phyloP scores from a whole-genome alignment of 2,113 vertebrate species.

The Rafetus swinhoei region DNA sequence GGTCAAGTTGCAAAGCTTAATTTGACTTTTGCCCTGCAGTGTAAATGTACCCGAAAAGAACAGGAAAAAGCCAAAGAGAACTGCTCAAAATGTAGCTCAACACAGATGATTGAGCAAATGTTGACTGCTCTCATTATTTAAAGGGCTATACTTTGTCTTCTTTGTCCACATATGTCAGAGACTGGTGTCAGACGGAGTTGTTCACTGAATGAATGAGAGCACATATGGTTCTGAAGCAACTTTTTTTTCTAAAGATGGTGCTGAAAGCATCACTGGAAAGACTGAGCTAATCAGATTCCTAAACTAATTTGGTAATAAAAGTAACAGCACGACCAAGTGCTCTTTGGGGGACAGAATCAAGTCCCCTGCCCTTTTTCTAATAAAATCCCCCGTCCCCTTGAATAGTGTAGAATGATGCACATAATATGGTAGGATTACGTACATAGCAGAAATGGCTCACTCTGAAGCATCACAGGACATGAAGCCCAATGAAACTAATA shows the following conservation, averaged over 20 bases:
- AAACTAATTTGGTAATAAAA: neutral
- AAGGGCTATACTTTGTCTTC: neutral
- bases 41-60: neutral
- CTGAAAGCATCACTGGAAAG: neutral
- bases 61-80: neutral
- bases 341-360: neutral
- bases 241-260: neutral
- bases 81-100: slow-evolving; percentile 22
- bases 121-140: neutral
- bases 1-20: no score
- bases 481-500: neutral
- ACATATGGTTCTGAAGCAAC: neutral
- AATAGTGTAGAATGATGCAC: neutral
- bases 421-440: neutral
- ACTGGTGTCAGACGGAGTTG: neutral
- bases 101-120: neutral
- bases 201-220: neutral
- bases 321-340: neutral
- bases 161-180: neutral
- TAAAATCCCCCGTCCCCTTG: neutral
- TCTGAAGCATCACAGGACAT: neutral
- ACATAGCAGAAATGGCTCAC: neutral
- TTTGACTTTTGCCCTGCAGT: no score
- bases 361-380: neutral
- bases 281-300: neutral